phyloP scores from a whole-genome alignment of 1,140 invertebrate genomes.

The Pteromalus puparum region DNA sequence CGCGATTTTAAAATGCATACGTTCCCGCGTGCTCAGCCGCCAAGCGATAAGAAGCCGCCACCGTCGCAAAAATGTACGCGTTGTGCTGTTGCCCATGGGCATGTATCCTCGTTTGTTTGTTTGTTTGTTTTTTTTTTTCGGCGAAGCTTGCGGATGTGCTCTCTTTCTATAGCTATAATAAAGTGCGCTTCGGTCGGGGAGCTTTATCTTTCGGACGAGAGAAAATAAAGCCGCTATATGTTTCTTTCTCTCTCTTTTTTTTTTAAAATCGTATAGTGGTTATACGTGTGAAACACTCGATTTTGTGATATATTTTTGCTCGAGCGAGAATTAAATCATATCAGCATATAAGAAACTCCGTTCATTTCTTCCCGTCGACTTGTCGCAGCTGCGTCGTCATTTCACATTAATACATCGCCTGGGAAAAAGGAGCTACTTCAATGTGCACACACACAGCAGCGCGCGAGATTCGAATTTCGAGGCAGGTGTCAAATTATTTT shows the following conservation, averaged over 20 bases:
- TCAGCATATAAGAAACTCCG: too few relatives aligned
- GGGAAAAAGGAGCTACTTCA: not conserved
- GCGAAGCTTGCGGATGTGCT: not conserved
- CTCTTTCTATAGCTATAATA: not conserved
- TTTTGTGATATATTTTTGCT: not conserved
- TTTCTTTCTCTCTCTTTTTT: not conserved
- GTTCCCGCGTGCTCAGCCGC: not conserved
- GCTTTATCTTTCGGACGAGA: not conserved
- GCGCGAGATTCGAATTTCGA: conserved; percentile 33
- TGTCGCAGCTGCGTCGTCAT: conserved; percentile 28
- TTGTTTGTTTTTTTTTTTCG: not conserved
- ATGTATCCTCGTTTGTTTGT: not conserved
- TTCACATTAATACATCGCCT: conserved; percentile 33
- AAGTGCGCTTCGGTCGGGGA: not conserved
- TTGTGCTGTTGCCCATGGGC: not conserved
- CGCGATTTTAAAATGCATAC: conserved; percentile 37
- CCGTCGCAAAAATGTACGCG: not conserved
- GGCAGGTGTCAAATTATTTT: conserved; percentile 42
- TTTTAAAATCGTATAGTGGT: too few relatives aligned
- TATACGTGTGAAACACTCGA: too few relatives aligned
- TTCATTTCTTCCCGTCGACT: too few relatives aligned
- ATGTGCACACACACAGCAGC: not conserved
- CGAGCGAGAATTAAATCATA: too few relatives aligned
- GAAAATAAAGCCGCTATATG: not conserved
- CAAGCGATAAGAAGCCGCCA: conserved; percentile 26